Evolutionary conservation across 2,113 vertebrate species (phyloP), one percentile per base, ranked within the genome.

Genomic region (Barbus barbus): DNA sequence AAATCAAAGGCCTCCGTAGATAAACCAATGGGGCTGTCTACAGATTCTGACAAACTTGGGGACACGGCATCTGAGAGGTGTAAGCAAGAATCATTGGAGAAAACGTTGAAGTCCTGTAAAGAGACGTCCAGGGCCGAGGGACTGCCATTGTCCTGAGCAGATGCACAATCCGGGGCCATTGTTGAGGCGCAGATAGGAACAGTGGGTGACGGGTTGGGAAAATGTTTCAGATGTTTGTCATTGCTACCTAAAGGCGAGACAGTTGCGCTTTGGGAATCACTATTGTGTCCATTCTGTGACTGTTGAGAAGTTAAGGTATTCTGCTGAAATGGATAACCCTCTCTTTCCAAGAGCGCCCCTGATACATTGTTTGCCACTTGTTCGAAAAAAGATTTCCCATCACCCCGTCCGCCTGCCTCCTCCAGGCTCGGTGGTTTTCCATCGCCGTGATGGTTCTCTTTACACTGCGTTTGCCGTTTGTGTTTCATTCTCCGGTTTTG

Each of bases 181-280:
- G 96, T 97, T 92, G 96, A 93, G 91, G 93, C 93, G 93, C 95
- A 96, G 92, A 96, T 94, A 56, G 96, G 95, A 96, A 93, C 96
- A 95, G 96, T 96, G 95, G 97, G 96, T 92, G 97, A 95, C 92
- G 95, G 93, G 89, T 95, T 95, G 87, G 95, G 94, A 94, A 98
- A 96, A 97, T 97, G 96, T 98, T 98, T 98, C 91, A 96, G 92
- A 97, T 98, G 96, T 97, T 97, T 98, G 94, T 98, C 97, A 97
- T 96, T 95, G 94, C 95, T 96, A 91, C 93, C 95, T 94, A 96
- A 93, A 94, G 93, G 94, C 83, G 95, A 93, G 89, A 94, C 95
- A 84, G 96, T 90, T 84, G 95, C 94, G 94, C 92, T 96, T 90
- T 94, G 97, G 90, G 92, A 93, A 81, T 97, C 96, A 76, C 95